Evolutionary conservation across 2,888 invertebrate genomes (phyloP), one percentile per base, ranked within the genome.

Genomic region (Notodonta ziczac): DNA sequence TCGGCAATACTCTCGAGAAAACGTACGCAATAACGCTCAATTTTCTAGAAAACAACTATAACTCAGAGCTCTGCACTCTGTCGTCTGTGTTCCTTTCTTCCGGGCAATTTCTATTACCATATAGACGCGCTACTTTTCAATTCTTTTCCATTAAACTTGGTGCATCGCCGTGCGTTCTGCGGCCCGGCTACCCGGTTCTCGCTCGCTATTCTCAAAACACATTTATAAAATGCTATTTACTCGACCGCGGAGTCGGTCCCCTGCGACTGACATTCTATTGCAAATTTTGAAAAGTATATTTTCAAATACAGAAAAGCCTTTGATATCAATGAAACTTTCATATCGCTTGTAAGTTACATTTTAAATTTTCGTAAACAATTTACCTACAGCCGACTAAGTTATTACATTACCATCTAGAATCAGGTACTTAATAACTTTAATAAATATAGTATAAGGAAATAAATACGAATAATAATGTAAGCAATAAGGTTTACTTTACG

Each of bases 101-200:
- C 92, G 87, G 91, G 89, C 92, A 91, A 93, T 93, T 92, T 93
- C 90, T 92, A 93, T 93, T 93, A 93, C 92, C 93, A 93, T 93
- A 93, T 93, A 93, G 93, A 93, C 89, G 87, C 88, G 92, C 91
- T 91, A 91, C 91, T 93, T 93, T 93, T 93, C 93, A 93, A 93
- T 93, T 93, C 93, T 93, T 93, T 93, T 93, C 93, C 92, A 93
- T 93, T 93, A 93, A 93, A 93, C 87, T 93, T 90, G 90, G 89
- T 90, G 89, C 91, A 91, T 90, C 87, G 90, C 78, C 77, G 86
- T 90, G 91, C 91, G 91, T 91, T 91, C 86, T 83, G 81, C 81
- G 82, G 81, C 73, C 80, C 83, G 80, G 74, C 74, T 70, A 73
- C 66, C 80, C 81, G 80, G 81, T 84, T 85, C 85, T 86, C 81